Evolutionary conservation across 2,888 invertebrate species (phyloP), one percentile per base, ranked within the genome.

Genomic region (Ptychoptera contaminata): DNA sequence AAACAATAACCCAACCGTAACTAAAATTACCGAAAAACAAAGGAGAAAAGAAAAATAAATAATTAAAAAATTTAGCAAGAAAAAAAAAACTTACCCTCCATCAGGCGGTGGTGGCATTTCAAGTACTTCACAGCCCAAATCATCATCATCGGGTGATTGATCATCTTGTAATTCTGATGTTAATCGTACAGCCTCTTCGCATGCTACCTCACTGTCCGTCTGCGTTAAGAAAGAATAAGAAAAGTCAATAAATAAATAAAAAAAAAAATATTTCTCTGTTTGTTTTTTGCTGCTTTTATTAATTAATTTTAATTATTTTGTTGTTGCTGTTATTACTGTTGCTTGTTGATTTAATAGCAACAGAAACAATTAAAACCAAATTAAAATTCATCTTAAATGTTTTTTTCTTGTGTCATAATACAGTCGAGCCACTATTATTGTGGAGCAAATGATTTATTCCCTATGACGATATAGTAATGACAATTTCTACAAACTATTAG

Each of bases 1-100:
- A 80, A 44, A 96, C 94, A 59, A 98, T 86, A 58, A 94, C 81
- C 87, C 87, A 88, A 34, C 86, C 86, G 62, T 83, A 88, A 30
- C 83, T 83, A 34, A n/a, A 49, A 42, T 15, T 11, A 23, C 44
- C 37, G 30, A 40, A 34, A 14, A 10, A 2, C 34, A 23, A 23
- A 12, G 14, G 14, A 39, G 15, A 16, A 12, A 31, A 29, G 15
- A 23, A 12, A 29, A 37, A 29, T 35, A 11, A 12, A 12, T 37
- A 42, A 16, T 29, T 14, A 40, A 40, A 38, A 23, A 23, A 5
- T 8, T 8, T 8, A 39, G 9, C 30, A 12, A 39, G 29, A 14
- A 11, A 9, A 40, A 15, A 40, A 88, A 90, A 47, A 88, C 88
- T 68, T 85, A 91, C 42, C 93, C 93, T 51, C 87, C 87, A 63